phyloP scores from a whole-genome alignment of 2,113 vertebrate species.

The Cacatua alba region DNA sequence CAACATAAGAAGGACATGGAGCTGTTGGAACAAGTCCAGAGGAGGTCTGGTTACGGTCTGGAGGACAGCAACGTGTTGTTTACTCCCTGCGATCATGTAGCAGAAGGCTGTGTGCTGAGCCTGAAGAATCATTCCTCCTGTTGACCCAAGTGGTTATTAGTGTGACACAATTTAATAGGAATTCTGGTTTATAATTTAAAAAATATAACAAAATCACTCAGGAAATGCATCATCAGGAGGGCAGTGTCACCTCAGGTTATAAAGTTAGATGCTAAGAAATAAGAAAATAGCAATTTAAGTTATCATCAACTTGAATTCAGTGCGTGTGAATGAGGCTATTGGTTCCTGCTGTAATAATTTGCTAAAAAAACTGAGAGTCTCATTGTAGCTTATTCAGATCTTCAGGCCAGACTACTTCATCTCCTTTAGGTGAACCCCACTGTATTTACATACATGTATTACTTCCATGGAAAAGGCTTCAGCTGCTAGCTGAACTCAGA shows the following conservation, averaged over 20 bases:
- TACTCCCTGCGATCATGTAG: background rate
- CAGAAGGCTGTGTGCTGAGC: background rate
- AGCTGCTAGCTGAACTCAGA: background rate
- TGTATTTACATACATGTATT: background rate
- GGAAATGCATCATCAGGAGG: background rate
- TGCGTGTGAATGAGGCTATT: rapidly evolving
- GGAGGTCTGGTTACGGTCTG: background rate
- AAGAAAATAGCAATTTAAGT: background rate
- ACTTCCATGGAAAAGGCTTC: background rate
- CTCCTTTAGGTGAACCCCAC: background rate
- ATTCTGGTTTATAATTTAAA: background rate
- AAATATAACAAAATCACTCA: background rate
- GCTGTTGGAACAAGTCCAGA: background rate
- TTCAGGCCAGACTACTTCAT: background rate
- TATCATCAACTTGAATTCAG: background rate
- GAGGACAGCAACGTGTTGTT: rapidly evolving
- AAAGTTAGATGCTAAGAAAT: background rate
- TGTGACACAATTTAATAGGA: background rate
- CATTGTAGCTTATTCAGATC: background rate
- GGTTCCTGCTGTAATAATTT: background rate
- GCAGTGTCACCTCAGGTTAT: background rate
- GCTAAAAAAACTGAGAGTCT: background rate
- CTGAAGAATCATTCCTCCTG: background rate
- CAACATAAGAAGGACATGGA: background rate
- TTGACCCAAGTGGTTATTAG: background rate